Evolutionary conservation across 2,888 invertebrate species (phyloP).

Genomic region (Pristionchus maxplancki): DNA sequence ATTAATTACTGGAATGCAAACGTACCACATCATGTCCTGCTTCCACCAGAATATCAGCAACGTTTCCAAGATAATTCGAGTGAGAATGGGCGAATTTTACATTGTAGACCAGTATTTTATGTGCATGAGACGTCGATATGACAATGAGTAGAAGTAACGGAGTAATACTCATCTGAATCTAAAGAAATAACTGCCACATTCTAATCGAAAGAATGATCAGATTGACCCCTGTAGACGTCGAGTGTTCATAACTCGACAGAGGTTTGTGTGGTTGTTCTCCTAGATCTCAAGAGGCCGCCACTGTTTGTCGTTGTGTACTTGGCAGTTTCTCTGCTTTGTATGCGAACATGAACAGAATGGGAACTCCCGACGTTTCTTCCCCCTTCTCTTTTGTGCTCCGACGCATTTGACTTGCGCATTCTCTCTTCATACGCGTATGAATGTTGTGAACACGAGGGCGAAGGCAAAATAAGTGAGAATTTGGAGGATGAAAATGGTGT

Average conservation of each 20-base stretch:
- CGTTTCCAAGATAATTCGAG: background rate
- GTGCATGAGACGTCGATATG: background rate
- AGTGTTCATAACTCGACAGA: background rate
- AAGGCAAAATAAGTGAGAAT: background rate
- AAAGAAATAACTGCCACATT: background rate
- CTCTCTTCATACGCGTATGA: constrained; percentile 32
- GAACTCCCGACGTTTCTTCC: background rate
- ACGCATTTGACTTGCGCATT: background rate
- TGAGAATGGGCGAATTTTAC: constrained; percentile 34
- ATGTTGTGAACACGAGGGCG: background rate
- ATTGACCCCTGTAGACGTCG: background rate
- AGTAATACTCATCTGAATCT: background rate
- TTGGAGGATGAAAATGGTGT: background rate
- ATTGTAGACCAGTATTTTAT: constrained; percentile 42
- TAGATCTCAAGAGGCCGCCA: background rate
- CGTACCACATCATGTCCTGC: constrained; percentile 6
- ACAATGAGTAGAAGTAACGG: background rate
- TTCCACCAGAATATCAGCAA: background rate
- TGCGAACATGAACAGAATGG: background rate
- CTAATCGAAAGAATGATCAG: background rate
- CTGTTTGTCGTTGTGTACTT: background rate
- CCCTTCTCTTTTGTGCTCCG: background rate
- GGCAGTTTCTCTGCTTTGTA: background rate
- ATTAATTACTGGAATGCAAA: background rate
- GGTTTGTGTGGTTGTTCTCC: background rate